A percentile compares a stretch with the other conserved stretches of the same genome.
Evolutionary conservation across 2,113 vertebrate species (phyloP).

Genomic region (Heliornis fulica): DNA sequence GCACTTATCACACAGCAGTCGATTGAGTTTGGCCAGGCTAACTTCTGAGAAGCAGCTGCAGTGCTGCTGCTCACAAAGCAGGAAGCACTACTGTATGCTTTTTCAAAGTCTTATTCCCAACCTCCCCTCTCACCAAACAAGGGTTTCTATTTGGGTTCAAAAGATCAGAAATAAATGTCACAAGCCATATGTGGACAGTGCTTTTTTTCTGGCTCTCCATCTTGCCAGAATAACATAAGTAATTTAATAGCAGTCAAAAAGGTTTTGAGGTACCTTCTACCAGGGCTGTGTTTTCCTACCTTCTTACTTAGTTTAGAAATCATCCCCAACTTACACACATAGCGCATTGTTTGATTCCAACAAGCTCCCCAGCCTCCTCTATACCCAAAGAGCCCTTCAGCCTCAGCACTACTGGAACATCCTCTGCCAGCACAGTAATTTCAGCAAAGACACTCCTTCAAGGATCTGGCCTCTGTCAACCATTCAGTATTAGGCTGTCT

Average conservation of each 20-base stretch:
- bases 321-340: neutral
- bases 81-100: neutral
- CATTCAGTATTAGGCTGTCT: neutral
- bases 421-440: neutral
- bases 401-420: neutral
- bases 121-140: neutral
- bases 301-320: neutral
- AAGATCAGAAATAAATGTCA: neutral
- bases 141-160: neutral
- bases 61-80: neutral
- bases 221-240: neutral
- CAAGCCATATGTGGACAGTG: rapidly evolving
- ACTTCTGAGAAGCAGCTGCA: neutral
- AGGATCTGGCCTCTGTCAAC: neutral
- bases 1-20: neutral
- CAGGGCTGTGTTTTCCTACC: neutral
- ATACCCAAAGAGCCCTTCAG: neutral
- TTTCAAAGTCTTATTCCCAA: neutral
- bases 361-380: neutral
- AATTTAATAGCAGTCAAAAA: neutral
- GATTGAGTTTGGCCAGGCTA: neutral
- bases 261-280: neutral
- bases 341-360: neutral
- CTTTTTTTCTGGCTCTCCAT: neutral
- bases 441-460: neutral